Conservation (phyloP, 2,113 vertebrate genomes). For the Cisticola juncidis region DNA sequence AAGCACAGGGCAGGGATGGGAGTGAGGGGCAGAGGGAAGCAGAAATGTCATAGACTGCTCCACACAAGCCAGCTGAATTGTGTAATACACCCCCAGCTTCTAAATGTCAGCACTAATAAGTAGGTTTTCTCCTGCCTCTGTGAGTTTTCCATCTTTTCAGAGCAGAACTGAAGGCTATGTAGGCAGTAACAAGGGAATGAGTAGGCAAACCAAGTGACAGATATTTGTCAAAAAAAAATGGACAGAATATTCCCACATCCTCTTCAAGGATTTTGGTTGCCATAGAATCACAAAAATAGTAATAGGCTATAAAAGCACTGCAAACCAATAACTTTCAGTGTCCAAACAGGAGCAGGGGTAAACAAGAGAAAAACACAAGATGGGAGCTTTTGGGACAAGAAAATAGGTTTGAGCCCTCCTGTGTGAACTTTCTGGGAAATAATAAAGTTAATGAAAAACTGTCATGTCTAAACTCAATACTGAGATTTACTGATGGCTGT, state of each 20-base stretch:
- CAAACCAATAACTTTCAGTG: neutral
- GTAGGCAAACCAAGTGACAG: slow-evolving; percentile 51
- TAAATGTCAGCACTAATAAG: slow-evolving; percentile 14
- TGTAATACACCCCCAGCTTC: slow-evolving; percentile 21
- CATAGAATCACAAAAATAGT: slow-evolving; percentile 3
- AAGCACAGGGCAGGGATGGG: neutral
- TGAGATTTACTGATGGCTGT: neutral
- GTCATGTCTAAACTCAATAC: neutral
- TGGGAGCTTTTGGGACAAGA: neutral
- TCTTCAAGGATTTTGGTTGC: slow-evolving; percentile 1
- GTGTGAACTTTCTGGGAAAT: slow-evolving; percentile 7
- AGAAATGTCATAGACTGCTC: neutral
- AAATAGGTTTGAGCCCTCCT: neutral
- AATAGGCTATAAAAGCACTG: neutral
- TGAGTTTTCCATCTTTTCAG: neutral
- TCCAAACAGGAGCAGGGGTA: neutral
- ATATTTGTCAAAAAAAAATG: neutral
- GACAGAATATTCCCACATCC: slow-evolving; percentile 12
- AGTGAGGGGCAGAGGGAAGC: neutral
- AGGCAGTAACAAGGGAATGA: slow-evolving; percentile 12
- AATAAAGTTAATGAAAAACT: slow-evolving; percentile 25
- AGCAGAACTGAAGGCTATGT: neutral
- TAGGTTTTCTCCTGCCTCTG: neutral
- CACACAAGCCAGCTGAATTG: neutral
- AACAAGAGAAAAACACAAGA: neutral